Evolutionary conservation across 2,113 vertebrate genomes (phyloP).

Genomic region (Rhipidura dahli): DNA sequence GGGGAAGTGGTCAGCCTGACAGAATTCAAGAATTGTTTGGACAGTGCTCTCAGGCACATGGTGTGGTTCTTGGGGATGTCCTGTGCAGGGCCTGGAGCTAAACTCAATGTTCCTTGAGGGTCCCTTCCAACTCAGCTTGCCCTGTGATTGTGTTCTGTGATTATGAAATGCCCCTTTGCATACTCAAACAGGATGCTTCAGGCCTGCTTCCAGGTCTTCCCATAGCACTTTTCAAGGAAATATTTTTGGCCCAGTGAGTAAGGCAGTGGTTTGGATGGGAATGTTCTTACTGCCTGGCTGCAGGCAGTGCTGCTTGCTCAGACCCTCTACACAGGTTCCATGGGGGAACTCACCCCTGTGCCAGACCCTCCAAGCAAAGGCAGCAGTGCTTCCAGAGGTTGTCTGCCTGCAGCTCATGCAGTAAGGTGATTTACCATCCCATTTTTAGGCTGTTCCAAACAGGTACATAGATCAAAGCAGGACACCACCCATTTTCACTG

Average conservation of each 20-base stretch:
- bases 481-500: background rate
- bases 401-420: background rate
- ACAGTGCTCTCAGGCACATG: fast-evolving
- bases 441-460: background rate
- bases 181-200: background rate
- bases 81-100: background rate
- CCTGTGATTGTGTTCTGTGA: background rate
- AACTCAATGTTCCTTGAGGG: too few species aligned
- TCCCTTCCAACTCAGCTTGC: background rate
- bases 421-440: background rate
- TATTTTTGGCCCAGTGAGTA: background rate
- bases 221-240: background rate
- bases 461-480: background rate
- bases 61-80: background rate
- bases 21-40: background rate
- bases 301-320: background rate
- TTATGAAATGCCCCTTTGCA: background rate
- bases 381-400: fast-evolving
- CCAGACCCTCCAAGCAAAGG: background rate
- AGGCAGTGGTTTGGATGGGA: background rate
- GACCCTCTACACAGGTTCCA: background rate
- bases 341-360: background rate
- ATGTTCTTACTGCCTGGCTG: background rate
- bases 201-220: background rate
- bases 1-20: background rate